A percentile compares a stretch with the other conserved stretches of the same genome.
Evolutionary conservation across 2,797 vertebrate genomes (phyloP).

Genomic region (Phoeniculus purpureus): DNA sequence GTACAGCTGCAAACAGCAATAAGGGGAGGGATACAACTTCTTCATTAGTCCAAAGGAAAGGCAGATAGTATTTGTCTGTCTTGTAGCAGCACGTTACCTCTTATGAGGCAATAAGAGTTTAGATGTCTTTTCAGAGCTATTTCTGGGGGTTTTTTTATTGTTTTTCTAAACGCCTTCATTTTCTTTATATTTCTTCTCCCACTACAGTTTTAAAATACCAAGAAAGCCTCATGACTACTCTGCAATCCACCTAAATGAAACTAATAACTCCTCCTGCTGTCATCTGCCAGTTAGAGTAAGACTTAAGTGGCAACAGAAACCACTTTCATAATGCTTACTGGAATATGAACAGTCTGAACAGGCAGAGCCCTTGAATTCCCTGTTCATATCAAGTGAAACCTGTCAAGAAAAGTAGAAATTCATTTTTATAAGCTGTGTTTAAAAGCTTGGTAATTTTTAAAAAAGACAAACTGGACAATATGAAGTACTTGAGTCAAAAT

Average conservation of each 20-base stretch:
- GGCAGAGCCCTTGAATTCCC: constrained; percentile 30
- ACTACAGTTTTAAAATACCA: background rate
- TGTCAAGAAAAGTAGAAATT: constrained; percentile 7
- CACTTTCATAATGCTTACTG: constrained; percentile 36
- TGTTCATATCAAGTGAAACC: background rate
- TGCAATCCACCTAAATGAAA: constrained; percentile 48
- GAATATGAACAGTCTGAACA: constrained; percentile 40
- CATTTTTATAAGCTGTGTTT: background rate
- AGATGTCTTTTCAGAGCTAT: background rate
- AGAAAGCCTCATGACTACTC: constrained; percentile 28
- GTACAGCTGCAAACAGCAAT: background rate
- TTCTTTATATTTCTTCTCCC: constrained; percentile 45
- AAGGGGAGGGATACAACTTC: background rate
- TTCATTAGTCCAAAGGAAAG: background rate
- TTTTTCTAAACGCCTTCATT: background rate
- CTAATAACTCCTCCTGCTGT: constrained; percentile 58
- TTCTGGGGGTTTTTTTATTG: background rate
- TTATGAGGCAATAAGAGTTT: background rate
- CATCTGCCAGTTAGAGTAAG: constrained; percentile 53
- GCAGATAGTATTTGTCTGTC: background rate
- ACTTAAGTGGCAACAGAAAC: constrained; percentile 54
- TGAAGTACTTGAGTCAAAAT: background rate
- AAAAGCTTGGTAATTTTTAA: background rate
- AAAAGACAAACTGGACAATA: background rate
- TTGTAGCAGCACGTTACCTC: background rate